These are phyloP conservation scores for Epinephelus lanceolatus DNA, from an alignment of 2,113 vertebrate species.

Conservation along the genomic window DNA sequence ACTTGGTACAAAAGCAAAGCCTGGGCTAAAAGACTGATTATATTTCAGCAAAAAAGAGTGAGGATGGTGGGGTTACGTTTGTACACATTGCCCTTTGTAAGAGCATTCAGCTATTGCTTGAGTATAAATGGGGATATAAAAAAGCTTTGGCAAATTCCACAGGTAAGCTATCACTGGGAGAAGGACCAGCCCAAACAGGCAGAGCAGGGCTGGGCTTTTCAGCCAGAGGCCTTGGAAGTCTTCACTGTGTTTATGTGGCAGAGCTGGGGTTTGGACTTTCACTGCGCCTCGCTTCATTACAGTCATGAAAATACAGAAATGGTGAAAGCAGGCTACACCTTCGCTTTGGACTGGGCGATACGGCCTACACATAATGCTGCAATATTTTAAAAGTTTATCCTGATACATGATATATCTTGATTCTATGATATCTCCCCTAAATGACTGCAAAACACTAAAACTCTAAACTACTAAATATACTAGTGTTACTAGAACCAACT, in stretches of 20 bases:
- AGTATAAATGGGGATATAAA: constrained; percentile 79
- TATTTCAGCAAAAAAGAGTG: constrained; percentile 63
- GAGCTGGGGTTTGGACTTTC: constrained; percentile 83
- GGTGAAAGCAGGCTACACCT: background rate
- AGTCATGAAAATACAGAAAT: constrained; percentile 34
- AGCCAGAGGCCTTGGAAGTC: constrained; percentile 84
- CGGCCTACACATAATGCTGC: no score
- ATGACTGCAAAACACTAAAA: no score
- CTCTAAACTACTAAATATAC: no score
- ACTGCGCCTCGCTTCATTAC: constrained; percentile 63
- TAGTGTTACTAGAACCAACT: no score
- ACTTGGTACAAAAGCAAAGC: constrained; percentile 65
- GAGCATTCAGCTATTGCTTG: constrained; percentile 67
- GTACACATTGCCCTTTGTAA: constrained; percentile 84
- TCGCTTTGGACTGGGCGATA: background rate
- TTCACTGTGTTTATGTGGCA: constrained; percentile 80
- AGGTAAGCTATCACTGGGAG: constrained; percentile 85
- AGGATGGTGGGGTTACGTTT: constrained; percentile 67
- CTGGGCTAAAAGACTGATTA: constrained; percentile 77
- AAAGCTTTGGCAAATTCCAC: constrained; percentile 88
- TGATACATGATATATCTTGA: no score
- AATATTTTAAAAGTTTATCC: no score
- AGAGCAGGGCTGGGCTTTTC: constrained; percentile 80
- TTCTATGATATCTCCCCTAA: no score
- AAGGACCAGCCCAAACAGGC: constrained; percentile 87